Evolutionary conservation across 2,113 vertebrate species (phyloP), one percentile per base, ranked within the genome.

Genomic region (Nettapus auritus): DNA sequence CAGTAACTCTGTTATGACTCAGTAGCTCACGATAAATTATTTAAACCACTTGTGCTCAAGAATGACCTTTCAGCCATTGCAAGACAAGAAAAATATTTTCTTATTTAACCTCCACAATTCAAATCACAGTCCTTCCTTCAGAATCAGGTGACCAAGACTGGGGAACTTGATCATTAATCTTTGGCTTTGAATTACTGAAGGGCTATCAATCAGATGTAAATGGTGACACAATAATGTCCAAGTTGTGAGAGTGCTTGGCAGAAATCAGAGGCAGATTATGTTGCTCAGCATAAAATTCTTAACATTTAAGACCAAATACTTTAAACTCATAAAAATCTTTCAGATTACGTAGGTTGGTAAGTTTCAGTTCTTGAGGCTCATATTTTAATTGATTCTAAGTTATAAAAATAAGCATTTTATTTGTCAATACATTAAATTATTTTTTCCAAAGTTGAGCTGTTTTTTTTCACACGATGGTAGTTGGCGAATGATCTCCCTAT

Each of bases 41-140:
- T 98, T 96, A 96, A 98, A 97, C 95, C 79, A 88, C 91, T 96
- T 97, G 77, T 83, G 85, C 93, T 88, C 90, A 96, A 89, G 84
- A 96, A 96, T 96, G 97, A 96, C 95, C 96, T 97, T 96, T 95
- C 86, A 95, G 90, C 71, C 62, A 92, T 85, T 20, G 8, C 83
- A 75, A 94, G 94, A 89, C 93, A 97, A 95, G 93, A 95, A 91
- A 93, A 94, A 90, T 92, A 92, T 97, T 98, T 97, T 91, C 57
- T 82, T 96, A 97, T 91, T 93, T 78, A 94, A 88, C 80, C 73
- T 94, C 84, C 57, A 82, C 67, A 91, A 74, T 90, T 87, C 78
- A 95, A 90, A 70, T 90, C 56, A 23, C 6, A 26, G 11, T 91
- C 42, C 44, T 88, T 70, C 79, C 52, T 87, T 96, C 60, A 75